Percentiles rank a stretch among this genome's conserved stretches.
Conservation (phyloP, 2,888 invertebrate species). For the Trissolcus brochymenae region DNA sequence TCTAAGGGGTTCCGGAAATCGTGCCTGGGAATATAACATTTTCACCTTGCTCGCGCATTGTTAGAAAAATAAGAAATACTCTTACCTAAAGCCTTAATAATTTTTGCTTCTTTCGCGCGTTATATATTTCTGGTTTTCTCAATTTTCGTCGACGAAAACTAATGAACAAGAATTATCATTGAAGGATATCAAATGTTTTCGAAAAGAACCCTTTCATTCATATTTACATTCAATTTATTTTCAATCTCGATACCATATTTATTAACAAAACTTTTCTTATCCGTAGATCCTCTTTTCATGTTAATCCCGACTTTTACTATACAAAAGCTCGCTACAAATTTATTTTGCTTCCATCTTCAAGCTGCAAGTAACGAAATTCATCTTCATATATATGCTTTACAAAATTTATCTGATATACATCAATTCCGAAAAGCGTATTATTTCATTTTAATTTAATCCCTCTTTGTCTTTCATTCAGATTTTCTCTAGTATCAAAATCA, state of each 20-base stretch:
- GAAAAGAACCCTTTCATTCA: background rate
- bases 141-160: too few species aligned
- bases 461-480: slow-evolving; percentile 2
- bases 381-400: background rate
- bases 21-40: background rate
- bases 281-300: slow-evolving; percentile 3
- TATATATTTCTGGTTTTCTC: too few species aligned
- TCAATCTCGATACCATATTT: background rate
- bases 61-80: too few species aligned
- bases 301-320: slow-evolving; percentile 14
- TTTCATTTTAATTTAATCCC: slow-evolving; percentile 41
- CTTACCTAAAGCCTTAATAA: too few species aligned
- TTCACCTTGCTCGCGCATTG: background rate
- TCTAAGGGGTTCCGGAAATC: background rate
- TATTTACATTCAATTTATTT: background rate
- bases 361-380: slow-evolving; percentile 3
- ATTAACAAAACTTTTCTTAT: slow-evolving; percentile 14
- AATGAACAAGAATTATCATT: too few species aligned
- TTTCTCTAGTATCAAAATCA: too few species aligned
- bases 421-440: slow-evolving; percentile 45
- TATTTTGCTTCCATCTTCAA: slow-evolving; percentile 8
- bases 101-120: too few species aligned
- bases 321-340: slow-evolving; percentile 17
- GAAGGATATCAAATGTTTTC: too few species aligned
- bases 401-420: slow-evolving; percentile 46